phyloP scores from a whole-genome alignment of 2,888 invertebrate genomes.

The Xestia xanthographa region DNA sequence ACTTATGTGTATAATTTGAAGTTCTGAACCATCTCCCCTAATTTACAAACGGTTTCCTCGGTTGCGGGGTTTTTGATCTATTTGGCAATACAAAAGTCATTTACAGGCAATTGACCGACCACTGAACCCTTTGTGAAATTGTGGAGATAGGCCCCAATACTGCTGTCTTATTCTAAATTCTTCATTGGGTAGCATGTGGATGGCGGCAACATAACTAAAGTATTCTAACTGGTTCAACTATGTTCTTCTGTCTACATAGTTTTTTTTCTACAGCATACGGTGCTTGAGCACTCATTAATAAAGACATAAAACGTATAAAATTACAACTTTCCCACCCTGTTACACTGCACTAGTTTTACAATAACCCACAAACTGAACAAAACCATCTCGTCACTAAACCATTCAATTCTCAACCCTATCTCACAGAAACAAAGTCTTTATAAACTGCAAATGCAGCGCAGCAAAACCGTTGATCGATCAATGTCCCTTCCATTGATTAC shows the following conservation, averaged over 20 bases:
- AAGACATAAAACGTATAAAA: slow-evolving; percentile 64
- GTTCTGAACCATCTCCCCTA: background rate
- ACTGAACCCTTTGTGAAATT: background rate
- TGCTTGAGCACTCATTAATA: slow-evolving; percentile 34
- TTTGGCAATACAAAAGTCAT: background rate
- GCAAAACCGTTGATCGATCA: slow-evolving; percentile 63
- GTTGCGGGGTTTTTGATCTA: background rate
- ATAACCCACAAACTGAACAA: slow-evolving; percentile 57
- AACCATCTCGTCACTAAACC: slow-evolving; percentile 1
- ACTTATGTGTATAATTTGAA: too few species aligned
- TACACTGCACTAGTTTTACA: slow-evolving; percentile 60
- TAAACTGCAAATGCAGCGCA: slow-evolving; percentile 25
- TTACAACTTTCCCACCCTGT: slow-evolving; percentile 70
- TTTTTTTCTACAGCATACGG: slow-evolving; percentile 25
- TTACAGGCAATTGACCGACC: background rate
- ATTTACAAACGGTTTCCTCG: background rate
- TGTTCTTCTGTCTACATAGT: background rate
- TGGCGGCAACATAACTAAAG: too few species aligned
- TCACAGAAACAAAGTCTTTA: slow-evolving; percentile 1
- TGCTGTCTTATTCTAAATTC: background rate
- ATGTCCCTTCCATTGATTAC: slow-evolving; percentile 59
- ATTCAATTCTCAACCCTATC: slow-evolving; percentile 47
- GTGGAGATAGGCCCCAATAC: background rate
- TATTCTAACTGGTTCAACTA: background rate
- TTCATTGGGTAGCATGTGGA: background rate